These are phyloP conservation scores for Mesoligia furuncula DNA, from an alignment of 2,888 invertebrate genomes.

Conservation along the genomic window DNA sequence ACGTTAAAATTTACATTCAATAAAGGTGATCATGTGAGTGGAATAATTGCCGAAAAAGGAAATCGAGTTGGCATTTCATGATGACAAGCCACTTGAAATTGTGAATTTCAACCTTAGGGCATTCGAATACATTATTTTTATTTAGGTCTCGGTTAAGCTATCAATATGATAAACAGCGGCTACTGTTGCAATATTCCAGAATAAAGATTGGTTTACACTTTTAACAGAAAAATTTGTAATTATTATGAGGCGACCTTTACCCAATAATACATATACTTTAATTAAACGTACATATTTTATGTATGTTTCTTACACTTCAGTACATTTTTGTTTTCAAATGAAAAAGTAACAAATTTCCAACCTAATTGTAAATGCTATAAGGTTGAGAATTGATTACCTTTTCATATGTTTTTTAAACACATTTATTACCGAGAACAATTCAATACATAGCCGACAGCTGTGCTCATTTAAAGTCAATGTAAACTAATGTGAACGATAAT, in stretches of 20 bases:
- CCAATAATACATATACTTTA: neutral
- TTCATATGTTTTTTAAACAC: neutral
- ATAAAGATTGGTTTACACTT: neutral
- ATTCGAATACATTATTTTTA: neutral
- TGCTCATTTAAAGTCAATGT: conserved; percentile 12
- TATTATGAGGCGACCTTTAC: neutral
- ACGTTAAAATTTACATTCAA: conserved; percentile 44
- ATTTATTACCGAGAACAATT: conserved; percentile 4
- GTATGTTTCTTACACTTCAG: neutral
- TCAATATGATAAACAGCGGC: neutral
- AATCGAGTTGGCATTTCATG: conserved; percentile 13
- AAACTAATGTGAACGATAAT: conserved; percentile 31
- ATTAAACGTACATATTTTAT: neutral
- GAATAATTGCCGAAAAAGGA: conserved; percentile 40
- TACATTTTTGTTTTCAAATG: neutral
- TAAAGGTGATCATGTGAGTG: conserved; percentile 35
- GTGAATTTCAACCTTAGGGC: neutral
- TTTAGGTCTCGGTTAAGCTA: neutral
- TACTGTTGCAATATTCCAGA: neutral
- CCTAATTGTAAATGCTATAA: neutral
- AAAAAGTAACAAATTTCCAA: neutral
- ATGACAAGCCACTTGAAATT: neutral
- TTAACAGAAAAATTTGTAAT: neutral
- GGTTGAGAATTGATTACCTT: neutral
- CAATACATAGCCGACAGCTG: neutral